Evolutionary conservation across 2,113 vertebrate genomes (phyloP).

Genomic region (Aldabrachelys gigantea): DNA sequence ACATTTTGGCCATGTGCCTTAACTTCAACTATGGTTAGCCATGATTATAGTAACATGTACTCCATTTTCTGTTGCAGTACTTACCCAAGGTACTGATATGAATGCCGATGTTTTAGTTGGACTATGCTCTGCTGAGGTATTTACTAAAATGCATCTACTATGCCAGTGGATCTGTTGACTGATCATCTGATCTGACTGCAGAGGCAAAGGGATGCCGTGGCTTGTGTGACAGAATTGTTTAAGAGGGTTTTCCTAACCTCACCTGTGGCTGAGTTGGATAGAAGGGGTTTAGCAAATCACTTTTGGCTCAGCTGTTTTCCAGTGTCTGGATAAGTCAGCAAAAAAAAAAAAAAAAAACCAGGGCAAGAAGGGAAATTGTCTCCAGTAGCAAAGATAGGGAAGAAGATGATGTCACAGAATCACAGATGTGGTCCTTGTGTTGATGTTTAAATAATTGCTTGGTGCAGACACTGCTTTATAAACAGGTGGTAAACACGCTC

Average conservation of each 20-base stretch:
- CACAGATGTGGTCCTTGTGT: slow-evolving; percentile 15
- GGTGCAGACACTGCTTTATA: neutral
- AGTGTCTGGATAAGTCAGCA: neutral
- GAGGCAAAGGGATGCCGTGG: neutral
- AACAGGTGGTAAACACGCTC: slow-evolving; percentile 21
- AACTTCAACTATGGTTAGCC: neutral
- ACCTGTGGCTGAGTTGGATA: fast-evolving
- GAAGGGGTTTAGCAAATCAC: neutral
- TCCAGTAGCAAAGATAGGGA: neutral
- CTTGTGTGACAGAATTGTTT: fast-evolving
- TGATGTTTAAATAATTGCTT: slow-evolving; percentile 18
- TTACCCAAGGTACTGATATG: neutral
- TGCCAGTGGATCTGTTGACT: neutral
- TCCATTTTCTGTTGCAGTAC: neutral
- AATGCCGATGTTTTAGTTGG: fast-evolving
- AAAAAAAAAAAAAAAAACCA: neutral
- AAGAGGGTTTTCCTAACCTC: neutral
- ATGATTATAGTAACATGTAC: neutral
- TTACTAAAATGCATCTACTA: neutral
- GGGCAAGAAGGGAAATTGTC: neutral
- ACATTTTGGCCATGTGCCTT: neutral
- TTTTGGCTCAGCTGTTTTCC: neutral
- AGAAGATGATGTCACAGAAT: neutral
- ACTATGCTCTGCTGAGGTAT: neutral
- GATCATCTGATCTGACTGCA: neutral